These are phyloP conservation scores for Cylloceria caligata DNA, from an alignment of 2,888 invertebrate species.

Conservation along the genomic window DNA sequence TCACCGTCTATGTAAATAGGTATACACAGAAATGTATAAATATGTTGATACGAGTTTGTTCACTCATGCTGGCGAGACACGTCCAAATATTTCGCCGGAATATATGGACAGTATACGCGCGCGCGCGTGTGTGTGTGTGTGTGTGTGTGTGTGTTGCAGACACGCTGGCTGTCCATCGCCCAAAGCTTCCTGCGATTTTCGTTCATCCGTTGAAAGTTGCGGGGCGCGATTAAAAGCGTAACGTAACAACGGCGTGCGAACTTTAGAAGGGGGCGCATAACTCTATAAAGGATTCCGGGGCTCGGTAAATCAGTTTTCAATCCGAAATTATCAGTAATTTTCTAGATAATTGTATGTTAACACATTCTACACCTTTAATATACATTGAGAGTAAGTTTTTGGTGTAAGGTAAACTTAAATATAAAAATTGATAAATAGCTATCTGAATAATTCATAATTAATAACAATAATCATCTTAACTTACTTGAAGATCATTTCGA, in stretches of 20 bases:
- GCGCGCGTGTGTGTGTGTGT: too few relatives aligned
- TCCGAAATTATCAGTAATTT: neutral
- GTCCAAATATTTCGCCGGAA: slow-evolving; percentile 38
- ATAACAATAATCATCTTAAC: too few relatives aligned
- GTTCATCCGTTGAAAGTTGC: slow-evolving; percentile 35
- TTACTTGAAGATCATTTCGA: too few relatives aligned
- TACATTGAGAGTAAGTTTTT: too few relatives aligned
- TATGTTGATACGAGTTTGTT: slow-evolving; percentile 49
- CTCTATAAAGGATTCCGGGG: neutral
- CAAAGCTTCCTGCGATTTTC: slow-evolving; percentile 45
- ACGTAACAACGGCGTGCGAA: slow-evolving; percentile 29
- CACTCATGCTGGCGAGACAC: slow-evolving; percentile 26
- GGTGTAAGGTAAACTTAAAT: too few relatives aligned
- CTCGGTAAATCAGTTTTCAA: neutral
- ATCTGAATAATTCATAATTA: too few relatives aligned
- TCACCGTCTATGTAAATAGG: neutral
- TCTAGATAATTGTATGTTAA: neutral
- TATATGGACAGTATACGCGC: too few relatives aligned
- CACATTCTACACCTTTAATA: too few relatives aligned
- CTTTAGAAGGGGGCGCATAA: neutral
- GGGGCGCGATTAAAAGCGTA: slow-evolving; percentile 57
- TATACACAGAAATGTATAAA: slow-evolving; percentile 45
- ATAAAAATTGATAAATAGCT: too few relatives aligned
- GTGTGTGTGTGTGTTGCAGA: neutral
- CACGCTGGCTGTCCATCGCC: slow-evolving; percentile 18